Conservation (phyloP, 2,113 vertebrate species). For the Herpailurus yagouaroundi region DNA sequence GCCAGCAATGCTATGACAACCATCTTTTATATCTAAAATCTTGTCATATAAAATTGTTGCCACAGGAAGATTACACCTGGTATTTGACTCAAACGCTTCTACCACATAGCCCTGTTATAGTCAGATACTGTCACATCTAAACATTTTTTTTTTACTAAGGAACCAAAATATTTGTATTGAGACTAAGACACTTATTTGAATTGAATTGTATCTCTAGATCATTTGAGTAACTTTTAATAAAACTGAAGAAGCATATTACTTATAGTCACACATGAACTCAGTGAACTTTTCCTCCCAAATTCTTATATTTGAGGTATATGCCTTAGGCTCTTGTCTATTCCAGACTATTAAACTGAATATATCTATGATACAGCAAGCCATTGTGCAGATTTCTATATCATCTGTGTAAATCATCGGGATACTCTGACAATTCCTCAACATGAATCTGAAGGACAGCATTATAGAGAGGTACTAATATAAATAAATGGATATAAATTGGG, state of each 20-base stretch:
- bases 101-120: background rate
- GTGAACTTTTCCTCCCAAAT: background rate
- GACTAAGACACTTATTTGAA: constrained; percentile 1
- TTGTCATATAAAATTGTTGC: background rate
- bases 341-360: background rate
- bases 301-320: background rate
- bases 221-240: constrained; percentile 16
- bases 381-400: background rate
- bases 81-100: background rate
- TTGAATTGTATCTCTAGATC: background rate
- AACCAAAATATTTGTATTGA: background rate
- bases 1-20: background rate
- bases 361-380: background rate
- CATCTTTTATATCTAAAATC: background rate
- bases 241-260: background rate
- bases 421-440: constrained; percentile 4
- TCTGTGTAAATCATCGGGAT: background rate
- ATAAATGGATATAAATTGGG: constrained; percentile 17
- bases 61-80: background rate
- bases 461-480: constrained; percentile 22
- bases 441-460: constrained; percentile 25
- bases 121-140: background rate
- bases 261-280: constrained; percentile 8
- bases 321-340: background rate
- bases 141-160: background rate